Conservation (phyloP, 2,797 vertebrate species). For the Champsocephalus gunnari region DNA sequence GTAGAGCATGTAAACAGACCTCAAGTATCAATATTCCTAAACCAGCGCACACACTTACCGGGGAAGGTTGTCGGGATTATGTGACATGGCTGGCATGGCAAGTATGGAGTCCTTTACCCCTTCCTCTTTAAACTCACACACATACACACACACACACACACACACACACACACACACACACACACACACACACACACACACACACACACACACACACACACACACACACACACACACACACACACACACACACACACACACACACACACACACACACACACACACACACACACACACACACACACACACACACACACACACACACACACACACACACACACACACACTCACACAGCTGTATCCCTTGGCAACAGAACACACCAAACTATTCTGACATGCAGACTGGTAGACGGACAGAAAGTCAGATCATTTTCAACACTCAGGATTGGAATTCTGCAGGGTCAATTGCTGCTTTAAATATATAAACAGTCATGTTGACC, state of each 20-base stretch:
- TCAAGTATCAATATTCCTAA: slow-evolving; percentile 37
- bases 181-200: slow-evolving; percentile 48
- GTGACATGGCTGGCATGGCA: slow-evolving; percentile 56
- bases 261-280: slow-evolving; percentile 32
- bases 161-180: slow-evolving; percentile 27
- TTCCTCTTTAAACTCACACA: slow-evolving; percentile 62
- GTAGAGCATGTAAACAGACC: slow-evolving; percentile 42
- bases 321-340: slow-evolving; percentile 31
- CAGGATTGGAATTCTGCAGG: slow-evolving; percentile 21
- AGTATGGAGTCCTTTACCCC: slow-evolving; percentile 56
- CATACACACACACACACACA: slow-evolving; percentile 34
- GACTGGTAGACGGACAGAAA: slow-evolving; percentile 21
- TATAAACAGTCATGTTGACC: slow-evolving; percentile 34
- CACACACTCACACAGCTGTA: slow-evolving; percentile 47
- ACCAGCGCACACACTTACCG: slow-evolving; percentile 1
- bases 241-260: slow-evolving; percentile 32
- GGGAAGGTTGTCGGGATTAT: slow-evolving; percentile 34
- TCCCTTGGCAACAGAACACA: slow-evolving; percentile 49
- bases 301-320: slow-evolving; percentile 27
- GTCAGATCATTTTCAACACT: slow-evolving; percentile 48
- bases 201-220: slow-evolving; percentile 48
- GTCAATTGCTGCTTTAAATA: slow-evolving; percentile 30
- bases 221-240: slow-evolving; percentile 32
- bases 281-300: slow-evolving; percentile 32
- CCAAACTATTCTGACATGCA: slow-evolving; percentile 31